Evolutionary conservation across 2,888 invertebrate genomes (phyloP).

Genomic region (Minunthozetes semirufus): DNA sequence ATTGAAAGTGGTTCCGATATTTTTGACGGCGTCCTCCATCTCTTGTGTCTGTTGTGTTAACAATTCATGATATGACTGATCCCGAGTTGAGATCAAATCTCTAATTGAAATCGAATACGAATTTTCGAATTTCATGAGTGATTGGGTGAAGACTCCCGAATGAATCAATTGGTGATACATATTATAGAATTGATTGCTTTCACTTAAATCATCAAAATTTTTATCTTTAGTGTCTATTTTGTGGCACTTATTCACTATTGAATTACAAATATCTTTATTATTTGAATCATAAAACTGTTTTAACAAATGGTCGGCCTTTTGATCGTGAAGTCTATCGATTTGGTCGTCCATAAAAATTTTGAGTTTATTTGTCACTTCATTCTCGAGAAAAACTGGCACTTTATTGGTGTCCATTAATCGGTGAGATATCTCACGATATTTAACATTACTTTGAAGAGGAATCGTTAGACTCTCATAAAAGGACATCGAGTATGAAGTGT

Average conservation of each 20-base stretch:
- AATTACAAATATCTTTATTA: background rate
- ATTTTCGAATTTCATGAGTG: constrained; percentile 79
- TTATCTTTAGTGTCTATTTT: constrained; percentile 5
- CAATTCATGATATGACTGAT: constrained; percentile 47
- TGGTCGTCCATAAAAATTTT: constrained; percentile 29
- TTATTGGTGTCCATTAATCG: constrained; percentile 62
- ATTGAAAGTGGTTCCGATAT: constrained; percentile 67
- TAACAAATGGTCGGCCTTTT: constrained; percentile 4
- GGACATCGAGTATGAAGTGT: background rate
- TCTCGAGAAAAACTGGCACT: constrained; percentile 62
- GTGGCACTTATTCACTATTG: background rate
- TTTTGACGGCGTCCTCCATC: constrained; percentile 76
- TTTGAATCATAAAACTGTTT: background rate
- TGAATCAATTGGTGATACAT: constrained; percentile 75
- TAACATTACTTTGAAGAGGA: constrained; percentile 48
- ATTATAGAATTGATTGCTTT: constrained; percentile 45
- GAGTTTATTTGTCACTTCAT: constrained; percentile 51
- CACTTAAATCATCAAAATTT: background rate
- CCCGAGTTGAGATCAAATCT: constrained; percentile 61
- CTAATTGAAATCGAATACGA: constrained; percentile 73
- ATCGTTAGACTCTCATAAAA: constrained; percentile 19
- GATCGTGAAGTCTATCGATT: constrained; percentile 29
- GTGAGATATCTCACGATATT: constrained; percentile 59
- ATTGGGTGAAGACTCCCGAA: constrained; percentile 72
- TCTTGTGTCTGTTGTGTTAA: constrained; percentile 65